Conservation (phyloP, 2,113 vertebrate genomes). For the Elanus axillaris region DNA sequence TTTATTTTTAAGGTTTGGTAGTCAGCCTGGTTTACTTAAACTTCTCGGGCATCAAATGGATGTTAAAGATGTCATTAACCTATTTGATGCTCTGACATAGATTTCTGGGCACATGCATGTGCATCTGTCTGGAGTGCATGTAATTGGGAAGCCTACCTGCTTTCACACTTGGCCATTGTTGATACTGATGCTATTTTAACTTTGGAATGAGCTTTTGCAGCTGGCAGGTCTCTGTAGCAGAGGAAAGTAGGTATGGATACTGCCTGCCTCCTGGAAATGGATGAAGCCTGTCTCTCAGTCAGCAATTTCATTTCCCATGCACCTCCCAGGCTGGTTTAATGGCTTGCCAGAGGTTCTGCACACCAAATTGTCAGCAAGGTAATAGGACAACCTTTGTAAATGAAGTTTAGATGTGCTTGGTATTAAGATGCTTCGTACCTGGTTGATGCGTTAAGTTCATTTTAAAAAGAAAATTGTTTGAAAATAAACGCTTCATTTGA, state of each 20-base stretch:
- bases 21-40: neutral
- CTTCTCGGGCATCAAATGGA: neutral
- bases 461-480: neutral
- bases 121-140: neutral
- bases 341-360: neutral
- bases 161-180: neutral
- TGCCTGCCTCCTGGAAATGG: neutral
- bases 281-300: neutral
- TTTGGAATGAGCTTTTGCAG: neutral
- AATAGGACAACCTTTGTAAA: neutral
- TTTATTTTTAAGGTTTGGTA: neutral
- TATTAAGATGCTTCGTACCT: neutral
- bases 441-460: neutral
- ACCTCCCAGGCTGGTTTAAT: neutral
- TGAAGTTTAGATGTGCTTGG: neutral
- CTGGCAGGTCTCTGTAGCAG: neutral
- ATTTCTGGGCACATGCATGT: neutral
- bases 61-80: neutral
- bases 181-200: neutral
- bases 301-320: neutral
- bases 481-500: neutral
- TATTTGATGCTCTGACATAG: neutral
- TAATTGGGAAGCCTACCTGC: neutral
- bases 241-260: neutral
- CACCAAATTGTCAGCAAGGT: neutral